Conservation (phyloP, 2,888 invertebrate species). For the Nemapogon koenigi region DNA sequence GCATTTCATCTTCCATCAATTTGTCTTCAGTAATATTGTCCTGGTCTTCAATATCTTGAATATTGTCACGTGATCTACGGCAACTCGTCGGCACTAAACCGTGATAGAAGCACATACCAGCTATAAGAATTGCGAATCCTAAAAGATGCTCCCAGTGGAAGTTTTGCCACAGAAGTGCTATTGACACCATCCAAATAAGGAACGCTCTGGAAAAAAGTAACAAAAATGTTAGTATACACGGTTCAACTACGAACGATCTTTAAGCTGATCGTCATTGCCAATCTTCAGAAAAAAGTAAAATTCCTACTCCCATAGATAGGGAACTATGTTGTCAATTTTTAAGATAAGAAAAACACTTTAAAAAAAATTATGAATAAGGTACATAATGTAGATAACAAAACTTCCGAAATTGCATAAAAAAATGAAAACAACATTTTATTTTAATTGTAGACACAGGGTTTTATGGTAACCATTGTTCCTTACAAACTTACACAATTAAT, state of each 20-base stretch:
- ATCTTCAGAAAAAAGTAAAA: not conserved
- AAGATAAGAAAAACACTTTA: no score
- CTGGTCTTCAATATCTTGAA: no score
- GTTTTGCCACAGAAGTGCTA: slow-evolving; percentile 77
- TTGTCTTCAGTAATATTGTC: no score
- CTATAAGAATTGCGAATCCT: slow-evolving; percentile 77
- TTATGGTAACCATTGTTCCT: not conserved
- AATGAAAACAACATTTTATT: slow-evolving; percentile 1
- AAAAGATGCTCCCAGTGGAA: slow-evolving; percentile 82
- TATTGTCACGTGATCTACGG: no score
- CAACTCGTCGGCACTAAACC: slow-evolving; percentile 58
- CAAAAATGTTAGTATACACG: not conserved
- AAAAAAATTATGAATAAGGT: no score
- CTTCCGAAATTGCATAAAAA: not conserved
- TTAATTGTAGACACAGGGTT: no score
- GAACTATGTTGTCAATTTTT: no score
- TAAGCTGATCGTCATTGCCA: not conserved
- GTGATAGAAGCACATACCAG: slow-evolving; percentile 87
- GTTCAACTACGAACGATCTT: not conserved
- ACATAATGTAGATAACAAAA: no score
- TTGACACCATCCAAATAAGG: slow-evolving; percentile 86
- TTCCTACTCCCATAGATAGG: not conserved
- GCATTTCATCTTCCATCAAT: no score
- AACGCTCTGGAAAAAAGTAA: slow-evolving; percentile 67
- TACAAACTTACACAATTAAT: no score